A percentile compares a stretch with the other conserved stretches of the same genome.
These are phyloP conservation scores for Drosophila baimaii DNA, from an alignment of 1,140 invertebrate genomes.

Conservation along the genomic window DNA sequence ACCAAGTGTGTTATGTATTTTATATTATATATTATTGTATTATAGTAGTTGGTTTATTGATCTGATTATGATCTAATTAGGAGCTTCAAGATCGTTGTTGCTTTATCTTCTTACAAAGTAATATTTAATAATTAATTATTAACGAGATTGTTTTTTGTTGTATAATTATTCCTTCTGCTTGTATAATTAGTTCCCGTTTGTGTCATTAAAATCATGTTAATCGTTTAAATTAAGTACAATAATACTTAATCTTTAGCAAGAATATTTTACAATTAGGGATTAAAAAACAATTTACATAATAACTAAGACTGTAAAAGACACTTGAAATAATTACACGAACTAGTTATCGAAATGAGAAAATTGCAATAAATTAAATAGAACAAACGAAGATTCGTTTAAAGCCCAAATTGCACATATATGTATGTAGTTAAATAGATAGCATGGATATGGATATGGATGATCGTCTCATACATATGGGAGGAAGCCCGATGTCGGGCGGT, in stretches of 20 bases:
- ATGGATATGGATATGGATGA: constrained; percentile 25
- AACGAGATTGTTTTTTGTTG: constrained; percentile 66
- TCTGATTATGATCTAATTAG: constrained; percentile 78
- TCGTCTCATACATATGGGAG: constrained; percentile 25
- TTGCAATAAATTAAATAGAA: constrained; percentile 71
- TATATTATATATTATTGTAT: constrained; percentile 48
- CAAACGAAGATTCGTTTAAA: constrained; percentile 61
- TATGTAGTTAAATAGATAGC: constrained; percentile 36
- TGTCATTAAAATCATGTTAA: constrained; percentile 62
- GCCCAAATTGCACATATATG: constrained; percentile 78
- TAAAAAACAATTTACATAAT: constrained; percentile 76
- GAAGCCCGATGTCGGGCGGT: constrained; percentile 33
- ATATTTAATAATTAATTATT: constrained; percentile 65
- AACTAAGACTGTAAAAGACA: constrained; percentile 62
- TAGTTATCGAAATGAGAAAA: constrained; percentile 58
- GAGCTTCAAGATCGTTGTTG: constrained; percentile 82
- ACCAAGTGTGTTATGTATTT: constrained; percentile 62
- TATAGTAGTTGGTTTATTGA: constrained; percentile 49
- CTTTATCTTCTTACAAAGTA: constrained; percentile 75
- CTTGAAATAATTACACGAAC: constrained; percentile 56
- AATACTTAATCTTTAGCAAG: constrained; percentile 73
- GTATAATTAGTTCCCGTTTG: constrained; percentile 39
- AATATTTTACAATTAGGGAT: constrained; percentile 78
- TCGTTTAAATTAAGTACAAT: constrained; percentile 78
- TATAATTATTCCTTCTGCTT: background rate